Base-by-base conservation (phyloP, 37 sponge, comb jelly and placozoan genomes). In the Spongilla lacustris region DNA sequence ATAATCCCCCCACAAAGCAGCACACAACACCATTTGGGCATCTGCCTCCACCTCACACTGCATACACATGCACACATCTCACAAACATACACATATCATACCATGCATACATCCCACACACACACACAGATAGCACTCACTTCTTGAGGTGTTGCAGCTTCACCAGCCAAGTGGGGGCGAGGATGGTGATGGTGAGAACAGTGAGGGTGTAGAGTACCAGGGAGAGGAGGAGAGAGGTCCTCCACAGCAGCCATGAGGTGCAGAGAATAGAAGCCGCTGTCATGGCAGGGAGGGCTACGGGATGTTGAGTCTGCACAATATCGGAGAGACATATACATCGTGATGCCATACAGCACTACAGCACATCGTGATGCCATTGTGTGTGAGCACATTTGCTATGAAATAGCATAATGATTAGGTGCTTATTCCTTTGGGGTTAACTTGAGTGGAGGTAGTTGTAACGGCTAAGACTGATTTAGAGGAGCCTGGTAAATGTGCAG, bases 111-210 rank as follows among this genome's bases (percentile, higher is more conserved):
- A 41, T 41, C 6, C 6, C 41, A 41, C 41, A 41, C 41, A 41
- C 6, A 6, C 41, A 3, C 41, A 41, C 6, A 41, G 3, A 41
- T 41, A 6, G 41, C 41, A 41, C 41, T 9, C 41, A 93, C 94
- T 93, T 93, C 32, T 89, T 93, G 50, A 89, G 86, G 50, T 68
- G 72, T 79, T 93, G 94, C 29, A 89, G 77, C 30, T 75, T 82
- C 19, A 77, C 35, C 2, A 93, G 73, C 90, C 85, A 89, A 14
- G 50, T 25, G 6, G 93, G 93, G 36, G 90, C 89, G 41, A 89
- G 37, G 71, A 93, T 38, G 27, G 75, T 66, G 75, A 89, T 85
- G 26, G 68, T 71, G 36, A 72, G 8, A 3, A 82, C 76, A 1
- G 50, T 41, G 2, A 90, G 49, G 0, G 79, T n/a, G 70, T 86